phyloP scores from a whole-genome alignment of 2,888 invertebrate genomes.

The Cremastinae sp. region DNA sequence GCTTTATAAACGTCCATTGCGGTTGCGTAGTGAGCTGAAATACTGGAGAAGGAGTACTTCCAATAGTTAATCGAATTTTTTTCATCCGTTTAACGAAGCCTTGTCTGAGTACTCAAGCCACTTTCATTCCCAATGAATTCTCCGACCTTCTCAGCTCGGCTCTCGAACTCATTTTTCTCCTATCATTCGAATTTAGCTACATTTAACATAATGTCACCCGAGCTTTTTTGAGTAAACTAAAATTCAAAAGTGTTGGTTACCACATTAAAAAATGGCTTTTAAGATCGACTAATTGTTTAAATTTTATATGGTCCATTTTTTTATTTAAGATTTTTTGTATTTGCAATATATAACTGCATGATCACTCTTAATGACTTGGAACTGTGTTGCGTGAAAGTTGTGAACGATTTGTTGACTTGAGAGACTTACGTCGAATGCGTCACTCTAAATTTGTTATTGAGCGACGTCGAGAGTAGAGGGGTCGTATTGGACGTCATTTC shows the following conservation, averaged over 20 bases:
- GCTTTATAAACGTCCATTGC: slow-evolving; percentile 34
- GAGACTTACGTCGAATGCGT: slow-evolving; percentile 32
- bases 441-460: slow-evolving; percentile 61
- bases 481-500: slow-evolving; percentile 71
- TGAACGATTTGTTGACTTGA: slow-evolving; percentile 9
- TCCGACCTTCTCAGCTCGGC: slow-evolving; percentile 31
- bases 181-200: slow-evolving; percentile 57
- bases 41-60: slow-evolving; percentile 52
- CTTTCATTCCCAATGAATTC: slow-evolving; percentile 61
- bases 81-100: slow-evolving; percentile 78
- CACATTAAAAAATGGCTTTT: slow-evolving; percentile 6
- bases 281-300: too few species aligned
- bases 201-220: slow-evolving; percentile 10
- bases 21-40: slow-evolving; percentile 26
- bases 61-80: slow-evolving; percentile 75
- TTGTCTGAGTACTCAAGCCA: slow-evolving; percentile 60
- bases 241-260: slow-evolving; percentile 7
- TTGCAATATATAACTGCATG: background rate
- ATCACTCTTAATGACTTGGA: background rate
- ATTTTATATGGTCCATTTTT: too few species aligned
- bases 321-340: too few species aligned
- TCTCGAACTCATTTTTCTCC: background rate
- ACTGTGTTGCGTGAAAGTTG: slow-evolving; percentile 30
- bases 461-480: slow-evolving; percentile 64
- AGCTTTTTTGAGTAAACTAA: background rate